A percentile compares a stretch with the other conserved stretches of the same genome.
phyloP scores from a whole-genome alignment of 2,113 vertebrate genomes.

The Corynorhinus townsendii region DNA sequence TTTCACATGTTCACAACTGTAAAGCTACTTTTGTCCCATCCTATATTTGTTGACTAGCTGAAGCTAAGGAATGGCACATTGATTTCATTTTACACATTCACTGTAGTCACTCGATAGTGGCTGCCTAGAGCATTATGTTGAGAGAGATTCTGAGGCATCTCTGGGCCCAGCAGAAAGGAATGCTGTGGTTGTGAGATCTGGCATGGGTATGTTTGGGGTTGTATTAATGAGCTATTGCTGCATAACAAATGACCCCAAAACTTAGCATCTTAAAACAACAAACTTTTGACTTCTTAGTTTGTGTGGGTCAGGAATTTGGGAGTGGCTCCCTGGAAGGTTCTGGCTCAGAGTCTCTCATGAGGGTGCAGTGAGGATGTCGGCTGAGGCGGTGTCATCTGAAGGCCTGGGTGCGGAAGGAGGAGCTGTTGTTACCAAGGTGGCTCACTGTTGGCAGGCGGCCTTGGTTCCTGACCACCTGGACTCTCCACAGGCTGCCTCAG shows the following conservation, averaged over 20 bases:
- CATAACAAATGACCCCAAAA: not conserved
- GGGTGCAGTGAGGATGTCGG: not conserved
- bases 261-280: not conserved
- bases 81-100: not conserved
- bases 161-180: not conserved
- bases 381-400: not conserved
- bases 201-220: not conserved
- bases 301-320: not conserved
- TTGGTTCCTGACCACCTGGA: not conserved
- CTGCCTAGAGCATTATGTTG: not conserved
- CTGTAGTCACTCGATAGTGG: not conserved
- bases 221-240: not conserved
- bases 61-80: not conserved
- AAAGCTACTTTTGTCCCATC: not conserved
- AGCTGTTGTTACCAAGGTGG: not conserved
- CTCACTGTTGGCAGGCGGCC: not conserved
- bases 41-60: not conserved
- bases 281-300: not conserved
- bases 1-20: not conserved
- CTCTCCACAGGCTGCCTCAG: too few species aligned
- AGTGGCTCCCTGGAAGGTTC: not conserved
- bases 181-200: slow-evolving; percentile 8
- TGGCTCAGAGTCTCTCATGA: not conserved
- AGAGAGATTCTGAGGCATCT: not conserved
- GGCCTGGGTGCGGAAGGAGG: not conserved